Evolutionary conservation across 2,797 vertebrate genomes (phyloP), one percentile per base, ranked within the genome.

Genomic region (Enteromius argenteus): DNA sequence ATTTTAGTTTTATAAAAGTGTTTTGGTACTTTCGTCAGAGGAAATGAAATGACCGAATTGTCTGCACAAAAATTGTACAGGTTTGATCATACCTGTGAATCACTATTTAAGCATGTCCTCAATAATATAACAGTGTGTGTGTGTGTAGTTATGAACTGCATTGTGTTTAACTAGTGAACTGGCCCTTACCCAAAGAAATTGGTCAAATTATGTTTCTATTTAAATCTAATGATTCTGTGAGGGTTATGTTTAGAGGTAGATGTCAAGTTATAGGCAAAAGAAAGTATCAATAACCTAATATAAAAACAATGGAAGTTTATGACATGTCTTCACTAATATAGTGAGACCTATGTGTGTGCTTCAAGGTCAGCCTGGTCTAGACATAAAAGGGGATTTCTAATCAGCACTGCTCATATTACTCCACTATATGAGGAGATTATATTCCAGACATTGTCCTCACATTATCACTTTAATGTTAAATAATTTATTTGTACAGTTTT

Each of bases 321-420:
- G 10, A 58, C 10, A 13, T 60, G 23, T 23, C 56, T 58, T 58
- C 8, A n/a, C 8, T n/a, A 58, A 58, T 58, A n/a, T 27, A 60
- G 11, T 60, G 56, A 60, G 23, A 14, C 4, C 4, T 27, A 13
- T 39, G 27, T 6, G 9, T 27, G 35, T 39, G n/a, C 4, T n/a
- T 58, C n/a, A 81, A 81, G 51, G 79, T 58, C 79, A 42, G 17
- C 44, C n/a, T 71, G 64, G 10, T 27, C 42, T 46, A 53, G 49
- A 56, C 35, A 19, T 17, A 5, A 56, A 56, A 27, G 0, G 35
- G 19, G 10, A 56, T 75, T 75, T 75, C 32, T 56, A 56, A 37
- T 75, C 49, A 37, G 11, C 46, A 39, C 46, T 68, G 8, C 73
- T 76, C 72, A 68, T 21, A 32, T 76, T 77, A 68, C 62, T 32